Conservation (phyloP, 2,888 invertebrate species). For the Pollenia amentaria region DNA sequence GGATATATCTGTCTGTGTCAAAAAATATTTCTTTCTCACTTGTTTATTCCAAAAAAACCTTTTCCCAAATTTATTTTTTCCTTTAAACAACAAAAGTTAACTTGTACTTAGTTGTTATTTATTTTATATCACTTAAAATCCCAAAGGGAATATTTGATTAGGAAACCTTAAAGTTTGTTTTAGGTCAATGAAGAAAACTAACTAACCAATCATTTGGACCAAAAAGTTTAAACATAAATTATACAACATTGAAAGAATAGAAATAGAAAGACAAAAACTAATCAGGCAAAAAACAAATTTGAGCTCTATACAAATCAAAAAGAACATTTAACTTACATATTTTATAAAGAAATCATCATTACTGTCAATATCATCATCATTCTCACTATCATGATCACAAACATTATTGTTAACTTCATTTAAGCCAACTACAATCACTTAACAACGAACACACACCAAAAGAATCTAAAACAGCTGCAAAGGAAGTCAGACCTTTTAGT, state of each 20-base stretch:
- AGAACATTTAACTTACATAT: slow-evolving; percentile 58
- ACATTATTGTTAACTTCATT: slow-evolving; percentile 18
- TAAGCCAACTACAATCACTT: slow-evolving; percentile 42
- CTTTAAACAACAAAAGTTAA: neutral
- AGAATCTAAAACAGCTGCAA: slow-evolving; percentile 54
- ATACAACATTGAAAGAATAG: slow-evolving; percentile 9
- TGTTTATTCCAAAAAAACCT: neutral
- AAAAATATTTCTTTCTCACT: neutral
- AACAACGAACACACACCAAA: slow-evolving; percentile 29
- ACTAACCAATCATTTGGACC: slow-evolving; percentile 48
- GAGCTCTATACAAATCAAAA: slow-evolving; percentile 53
- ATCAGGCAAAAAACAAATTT: slow-evolving; percentile 54
- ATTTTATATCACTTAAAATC: slow-evolving; percentile 32
- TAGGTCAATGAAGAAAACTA: slow-evolving; percentile 46
- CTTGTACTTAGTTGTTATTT: neutral
- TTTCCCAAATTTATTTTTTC: neutral
- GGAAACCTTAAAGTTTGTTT: slow-evolving; percentile 59
- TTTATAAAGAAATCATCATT: slow-evolving; percentile 50
- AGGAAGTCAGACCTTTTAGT: slow-evolving; percentile 1
- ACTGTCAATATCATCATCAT: neutral
- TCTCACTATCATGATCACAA: neutral
- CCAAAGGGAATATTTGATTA: slow-evolving; percentile 61
- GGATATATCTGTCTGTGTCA: no score
- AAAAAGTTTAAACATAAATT: slow-evolving; percentile 46
- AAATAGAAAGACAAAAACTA: slow-evolving; percentile 48